Conservation (phyloP, 2,113 vertebrate species). For the Paracanthobrama guichenoti region DNA sequence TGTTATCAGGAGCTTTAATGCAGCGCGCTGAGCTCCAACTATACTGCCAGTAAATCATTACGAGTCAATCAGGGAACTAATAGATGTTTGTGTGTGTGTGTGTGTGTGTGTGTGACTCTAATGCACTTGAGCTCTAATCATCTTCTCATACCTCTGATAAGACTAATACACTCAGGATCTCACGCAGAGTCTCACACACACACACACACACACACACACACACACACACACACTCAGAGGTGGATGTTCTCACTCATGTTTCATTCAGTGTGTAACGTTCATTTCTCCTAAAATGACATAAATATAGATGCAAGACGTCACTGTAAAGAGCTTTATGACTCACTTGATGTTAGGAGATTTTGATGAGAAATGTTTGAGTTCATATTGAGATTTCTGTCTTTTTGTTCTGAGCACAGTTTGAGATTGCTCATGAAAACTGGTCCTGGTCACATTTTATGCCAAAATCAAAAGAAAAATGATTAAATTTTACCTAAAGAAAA, state of each 20-base stretch:
- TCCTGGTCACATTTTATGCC: not conserved
- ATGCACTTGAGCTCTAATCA: constrained; percentile 25
- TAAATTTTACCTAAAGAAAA: not conserved
- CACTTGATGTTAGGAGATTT: not conserved
- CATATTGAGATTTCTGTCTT: not conserved
- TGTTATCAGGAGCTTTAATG: constrained; percentile 16
- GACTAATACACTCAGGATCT: constrained; percentile 17
- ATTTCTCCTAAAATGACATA: not conserved
- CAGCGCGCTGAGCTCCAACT: not conserved
- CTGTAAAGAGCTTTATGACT: not conserved
- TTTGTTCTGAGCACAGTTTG: not conserved
- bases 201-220: not conserved
- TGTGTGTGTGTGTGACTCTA: not conserved
- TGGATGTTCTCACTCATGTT: not conserved
- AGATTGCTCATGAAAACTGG: not conserved
- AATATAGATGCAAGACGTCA: not conserved
- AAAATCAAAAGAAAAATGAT: not conserved
- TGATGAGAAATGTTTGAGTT: not conserved
- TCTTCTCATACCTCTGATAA: constrained; percentile 23
- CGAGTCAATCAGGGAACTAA: not conserved
- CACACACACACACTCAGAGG: not conserved
- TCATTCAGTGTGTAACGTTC: not conserved
- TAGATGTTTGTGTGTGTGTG: constrained; percentile 3
- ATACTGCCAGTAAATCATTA: constrained; percentile 30
- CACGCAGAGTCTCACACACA: not conserved